A percentile compares a stretch with the other conserved stretches of the same genome.
Conservation (phyloP, 1,140 invertebrate genomes). For the Bathynomus jamesi region DNA sequence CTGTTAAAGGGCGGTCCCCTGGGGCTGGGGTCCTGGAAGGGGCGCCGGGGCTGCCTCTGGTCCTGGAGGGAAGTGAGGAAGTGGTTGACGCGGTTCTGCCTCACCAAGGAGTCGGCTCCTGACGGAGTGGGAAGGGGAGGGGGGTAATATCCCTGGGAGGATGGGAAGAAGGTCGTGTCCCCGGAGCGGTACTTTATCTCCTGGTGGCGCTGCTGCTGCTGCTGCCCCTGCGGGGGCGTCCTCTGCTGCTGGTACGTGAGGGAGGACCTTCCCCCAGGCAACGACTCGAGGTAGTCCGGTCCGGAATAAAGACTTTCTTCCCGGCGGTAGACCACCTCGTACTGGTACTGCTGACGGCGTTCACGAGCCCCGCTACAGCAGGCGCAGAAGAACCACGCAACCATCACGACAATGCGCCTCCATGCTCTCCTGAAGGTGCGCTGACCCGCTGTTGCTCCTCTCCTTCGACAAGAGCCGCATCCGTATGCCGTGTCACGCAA, state of each 20-base stretch:
- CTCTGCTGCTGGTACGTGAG: neutral
- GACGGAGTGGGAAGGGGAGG: constrained; percentile 15
- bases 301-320: constrained; percentile 37
- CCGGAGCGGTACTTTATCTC: neutral
- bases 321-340: constrained; percentile 39
- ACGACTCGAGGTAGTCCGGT: constrained; percentile 34
- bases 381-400: constrained; percentile 33
- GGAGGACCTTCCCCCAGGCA: constrained; percentile 25
- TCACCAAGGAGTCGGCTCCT: constrained; percentile 14
- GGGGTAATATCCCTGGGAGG: neutral
- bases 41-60: constrained; percentile 9
- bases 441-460: neutral
- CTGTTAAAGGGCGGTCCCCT: constrained; percentile 11
- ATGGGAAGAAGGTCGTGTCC: neutral
- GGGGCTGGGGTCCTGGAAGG: constrained; percentile 12
- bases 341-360: constrained; percentile 38
- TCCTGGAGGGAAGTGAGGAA: constrained; percentile 19
- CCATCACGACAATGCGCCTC: constrained; percentile 33
- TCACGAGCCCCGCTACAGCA: constrained; percentile 35
- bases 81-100: constrained; percentile 32
- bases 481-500: neutral
- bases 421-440: neutral
- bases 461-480: neutral
- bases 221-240: neutral
- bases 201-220: constrained; percentile 2